Conservation (phyloP, 2,797 vertebrate genomes). For the Chiroxiphia lanceolata region DNA sequence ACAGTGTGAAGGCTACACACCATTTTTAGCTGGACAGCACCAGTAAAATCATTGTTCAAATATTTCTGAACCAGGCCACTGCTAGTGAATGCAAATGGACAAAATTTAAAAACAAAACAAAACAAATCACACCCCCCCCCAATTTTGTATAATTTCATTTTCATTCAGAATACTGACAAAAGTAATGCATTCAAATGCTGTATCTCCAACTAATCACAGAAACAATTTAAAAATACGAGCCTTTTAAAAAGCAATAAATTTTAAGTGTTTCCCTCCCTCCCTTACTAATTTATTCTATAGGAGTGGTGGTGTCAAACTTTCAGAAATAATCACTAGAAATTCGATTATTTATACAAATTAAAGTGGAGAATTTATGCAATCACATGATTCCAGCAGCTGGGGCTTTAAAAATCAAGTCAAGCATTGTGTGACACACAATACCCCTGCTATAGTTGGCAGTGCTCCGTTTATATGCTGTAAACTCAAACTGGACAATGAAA, state of each 20-base stretch:
- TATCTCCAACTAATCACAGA: background rate
- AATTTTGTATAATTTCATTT: background rate
- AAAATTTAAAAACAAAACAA: background rate
- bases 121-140: background rate
- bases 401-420: background rate
- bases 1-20: background rate
- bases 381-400: background rate
- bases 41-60: background rate
- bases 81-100: background rate
- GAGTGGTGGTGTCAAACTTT: background rate
- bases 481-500: background rate
- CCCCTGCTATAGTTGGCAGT: accelerated
- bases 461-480: background rate
- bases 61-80: background rate
- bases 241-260: background rate
- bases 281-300: background rate
- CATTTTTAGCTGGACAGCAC: background rate
- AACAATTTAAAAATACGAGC: background rate
- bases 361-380: background rate
- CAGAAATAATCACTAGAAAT: background rate
- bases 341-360: background rate
- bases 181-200: background rate
- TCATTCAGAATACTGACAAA: background rate
- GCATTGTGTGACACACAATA: background rate
- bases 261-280: background rate